A percentile compares a stretch with the other conserved stretches of the same genome.
Evolutionary conservation across 1,140 invertebrate species (phyloP).

Genomic region (Drosophila repleta): DNA sequence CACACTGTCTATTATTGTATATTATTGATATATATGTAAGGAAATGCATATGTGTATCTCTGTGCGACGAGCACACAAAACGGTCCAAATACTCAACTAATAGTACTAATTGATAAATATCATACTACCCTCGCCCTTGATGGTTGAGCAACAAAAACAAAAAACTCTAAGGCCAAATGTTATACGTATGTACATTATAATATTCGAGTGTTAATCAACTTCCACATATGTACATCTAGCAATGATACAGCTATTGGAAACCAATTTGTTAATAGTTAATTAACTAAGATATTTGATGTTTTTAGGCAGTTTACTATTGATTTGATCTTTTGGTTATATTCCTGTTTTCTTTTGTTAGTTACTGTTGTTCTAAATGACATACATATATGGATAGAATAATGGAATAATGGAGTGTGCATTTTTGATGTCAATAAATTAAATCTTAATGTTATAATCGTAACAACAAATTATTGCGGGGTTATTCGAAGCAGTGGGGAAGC

Average conservation of each 20-base stretch:
- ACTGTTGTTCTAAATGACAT: conserved; percentile 27
- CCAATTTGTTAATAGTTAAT: conserved; percentile 20
- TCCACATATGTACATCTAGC: background rate
- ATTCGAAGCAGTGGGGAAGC: too few relatives aligned
- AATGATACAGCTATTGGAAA: conserved; percentile 28
- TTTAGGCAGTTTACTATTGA: conserved; percentile 3
- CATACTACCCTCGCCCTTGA: conserved; percentile 4
- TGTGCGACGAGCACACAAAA: conserved; percentile 64
- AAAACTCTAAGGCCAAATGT: conserved; percentile 33
- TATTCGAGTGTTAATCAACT: conserved; percentile 18
- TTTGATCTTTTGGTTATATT: conserved; percentile 29
- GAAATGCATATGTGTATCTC: conserved; percentile 52
- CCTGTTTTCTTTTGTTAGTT: conserved; percentile 30
- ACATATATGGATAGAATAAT: conserved; percentile 58
- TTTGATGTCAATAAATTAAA: conserved; percentile 77
- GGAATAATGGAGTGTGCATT: conserved; percentile 65
- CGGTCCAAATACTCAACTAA: conserved; percentile 76
- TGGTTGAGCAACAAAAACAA: conserved; percentile 17
- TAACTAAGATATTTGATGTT: background rate
- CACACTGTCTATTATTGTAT: conserved; percentile 31
- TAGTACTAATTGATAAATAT: conserved; percentile 54
- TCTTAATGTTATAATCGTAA: conserved; percentile 74
- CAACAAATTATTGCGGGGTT: conserved; percentile 11
- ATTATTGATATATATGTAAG: conserved; percentile 47
- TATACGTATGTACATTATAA: conserved; percentile 1